Evolutionary conservation across 2,888 invertebrate species (phyloP), one percentile per base, ranked within the genome.

Genomic region (Anoplius nigerrimus): DNA sequence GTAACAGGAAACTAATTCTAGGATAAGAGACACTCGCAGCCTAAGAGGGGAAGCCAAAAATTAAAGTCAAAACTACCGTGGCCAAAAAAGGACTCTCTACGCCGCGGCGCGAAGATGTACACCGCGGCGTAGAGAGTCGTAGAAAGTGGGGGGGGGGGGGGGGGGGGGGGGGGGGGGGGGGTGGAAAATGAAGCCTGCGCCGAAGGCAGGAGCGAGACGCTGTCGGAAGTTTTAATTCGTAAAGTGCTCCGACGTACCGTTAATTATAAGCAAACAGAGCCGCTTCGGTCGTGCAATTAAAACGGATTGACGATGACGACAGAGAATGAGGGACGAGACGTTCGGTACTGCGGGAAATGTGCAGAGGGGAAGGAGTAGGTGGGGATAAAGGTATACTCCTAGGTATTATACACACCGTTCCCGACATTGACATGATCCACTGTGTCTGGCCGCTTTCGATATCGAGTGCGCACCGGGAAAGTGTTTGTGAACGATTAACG

Each of bases 201-300:
- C 27, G 65, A 27, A 59, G 45, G 54, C 57, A 52, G 34, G 27
- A 20, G 46, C 20, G 18, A 20, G 27, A 18, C 24, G 27, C 46
- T 20, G 42, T 55, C 52, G 53, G 56, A 73, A 77, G 73, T 77
- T 81, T 79, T 78, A 78, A 79, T 81, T 79, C 71, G 72, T 71
- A 66, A 72, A 80, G 80, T 78, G 74, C 72, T 73, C 56, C 24
- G 58, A 64, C 57, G 59, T 64, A 62, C 59, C 73, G 77, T 82
- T 82, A 82, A 82, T 82, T 82, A 79, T 78, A 78, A 78, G 75
- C 71, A 80, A 81, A 81, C 78, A 78, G 71, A 69, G 66, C 61
- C 53, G 71, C 55, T 72, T 66, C 63, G 66, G 58, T 51, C 63
- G 69, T 59, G 73, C 76, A 80, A 81, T 81, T 82, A 80, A 78